Base-by-base conservation (phyloP, 2,113 vertebrate genomes). In the Protomyctophum bolini region DNA sequence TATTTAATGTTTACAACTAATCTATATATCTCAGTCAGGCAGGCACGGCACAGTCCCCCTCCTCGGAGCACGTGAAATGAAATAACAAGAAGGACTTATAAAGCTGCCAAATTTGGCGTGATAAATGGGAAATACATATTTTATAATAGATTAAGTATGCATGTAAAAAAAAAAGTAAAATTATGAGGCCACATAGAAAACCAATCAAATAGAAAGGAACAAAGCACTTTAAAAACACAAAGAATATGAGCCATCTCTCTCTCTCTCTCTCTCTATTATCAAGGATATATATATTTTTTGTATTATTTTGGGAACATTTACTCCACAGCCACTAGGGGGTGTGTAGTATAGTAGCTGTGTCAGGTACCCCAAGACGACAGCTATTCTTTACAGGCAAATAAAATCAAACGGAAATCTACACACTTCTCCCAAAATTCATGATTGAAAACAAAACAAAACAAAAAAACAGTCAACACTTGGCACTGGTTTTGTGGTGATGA, bases 101-200 rank as follows among this genome's bases (percentile, higher is more conserved):
- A 83, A 49, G 33, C 45, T 80, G 81, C 68, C n/a, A 29, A 72
- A 74, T 69, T 89, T 92, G 89, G 88, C 90, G 87, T 79, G 5
- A 84, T 51, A 80, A 21, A 74, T 41, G 14, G 61, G 6, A 14
- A 11, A n/a, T 10, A 70, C 76, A 61, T n/a, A 71, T 7, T 59
- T 4, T 70, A 84, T 77, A 82, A 87, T 75, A 66, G 62, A 12
- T 6, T 21, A 76, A 80, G 81, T 52, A 15, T 41, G 81, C 28
- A 48, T 64, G 62, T 82, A 8, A 57, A 72, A 70, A 69, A 8
- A 57, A 72, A 70, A 68, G 76, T 41, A 41, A 80, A 74, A 77
- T 46, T 12, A 72, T 51, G 66, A 90, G 82, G 84, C 83, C 80
- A 88, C 82, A 81, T 15, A 88, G 68, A 82, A 83, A 60, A 79